Conservation (phyloP, 2,888 invertebrate genomes). For the Lithophane socia region DNA sequence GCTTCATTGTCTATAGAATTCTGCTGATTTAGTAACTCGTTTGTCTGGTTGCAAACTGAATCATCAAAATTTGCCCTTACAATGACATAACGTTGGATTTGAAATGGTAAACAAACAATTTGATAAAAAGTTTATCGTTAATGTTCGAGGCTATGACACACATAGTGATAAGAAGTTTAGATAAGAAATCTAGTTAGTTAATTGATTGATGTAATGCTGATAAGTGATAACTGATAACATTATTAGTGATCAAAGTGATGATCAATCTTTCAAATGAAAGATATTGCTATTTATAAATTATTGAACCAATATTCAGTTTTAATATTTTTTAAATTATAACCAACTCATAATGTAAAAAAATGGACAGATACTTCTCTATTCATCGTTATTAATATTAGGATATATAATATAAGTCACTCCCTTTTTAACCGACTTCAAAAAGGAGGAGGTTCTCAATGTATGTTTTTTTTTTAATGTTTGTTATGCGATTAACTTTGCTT, state of each 20-base stretch:
- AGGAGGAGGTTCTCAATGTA: no score
- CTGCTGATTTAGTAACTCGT: background rate
- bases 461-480: no score
- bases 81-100: conserved; percentile 1
- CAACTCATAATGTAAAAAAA: background rate
- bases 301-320: background rate
- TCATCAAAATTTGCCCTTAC: background rate
- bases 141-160: background rate
- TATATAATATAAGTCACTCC: no score
- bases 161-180: background rate
- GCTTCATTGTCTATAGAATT: conserved; percentile 1
- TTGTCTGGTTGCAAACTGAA: conserved; percentile 1
- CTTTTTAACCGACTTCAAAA: no score
- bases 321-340: background rate
- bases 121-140: conserved; percentile 2
- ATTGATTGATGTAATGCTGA: background rate
- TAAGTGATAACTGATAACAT: no score
- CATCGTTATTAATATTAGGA: no score
- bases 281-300: background rate
- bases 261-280: background rate
- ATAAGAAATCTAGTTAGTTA: background rate
- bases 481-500: no score
- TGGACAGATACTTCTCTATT: background rate
- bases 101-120: conserved; percentile 30
- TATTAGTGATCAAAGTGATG: no score